phyloP scores from a whole-genome alignment of 2,888 invertebrate species.

The Adelognathus sp. region DNA sequence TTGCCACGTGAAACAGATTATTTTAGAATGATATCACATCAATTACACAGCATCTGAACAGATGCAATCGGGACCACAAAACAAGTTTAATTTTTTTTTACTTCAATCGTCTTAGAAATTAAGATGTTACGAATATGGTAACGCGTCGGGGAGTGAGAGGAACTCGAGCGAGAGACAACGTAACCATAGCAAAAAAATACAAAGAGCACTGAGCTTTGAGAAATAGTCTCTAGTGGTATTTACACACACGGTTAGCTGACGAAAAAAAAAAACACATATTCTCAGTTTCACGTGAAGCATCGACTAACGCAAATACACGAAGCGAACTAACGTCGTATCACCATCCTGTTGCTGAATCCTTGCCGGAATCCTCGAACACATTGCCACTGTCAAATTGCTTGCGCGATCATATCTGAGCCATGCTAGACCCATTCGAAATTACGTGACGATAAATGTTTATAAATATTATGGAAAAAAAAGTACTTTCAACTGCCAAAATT shows the following conservation, averaged over 20 bases:
- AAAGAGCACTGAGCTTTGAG: neutral
- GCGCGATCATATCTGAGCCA: slow-evolving; percentile 85
- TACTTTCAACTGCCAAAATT: slow-evolving; percentile 67
- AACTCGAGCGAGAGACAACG: too few species aligned
- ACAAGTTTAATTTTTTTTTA: neutral
- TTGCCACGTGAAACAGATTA: neutral
- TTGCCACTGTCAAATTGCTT: slow-evolving; percentile 85
- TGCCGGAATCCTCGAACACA: slow-evolving; percentile 75
- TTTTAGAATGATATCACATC: neutral
- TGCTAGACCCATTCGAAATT: slow-evolving; percentile 79
- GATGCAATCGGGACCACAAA: neutral
- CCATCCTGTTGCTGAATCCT: slow-evolving; percentile 52
- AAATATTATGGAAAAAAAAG: slow-evolving; percentile 46
- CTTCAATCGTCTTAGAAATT: neutral
- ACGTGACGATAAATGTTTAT: neutral
- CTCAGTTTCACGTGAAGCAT: slow-evolving; percentile 35
- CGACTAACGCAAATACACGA: slow-evolving; percentile 61
- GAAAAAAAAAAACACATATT: neutral
- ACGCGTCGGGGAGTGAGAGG: too few species aligned
- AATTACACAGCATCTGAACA: neutral
- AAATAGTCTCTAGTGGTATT: neutral
- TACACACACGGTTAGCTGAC: neutral
- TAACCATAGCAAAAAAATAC: too few species aligned
- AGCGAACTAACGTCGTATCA: slow-evolving; percentile 59
- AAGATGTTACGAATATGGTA: neutral